Percentiles rank a stretch among this genome's conserved stretches.
These are phyloP conservation scores for Lingula anatina DNA, from an alignment of 2,888 invertebrate genomes.

Conservation along the genomic window DNA sequence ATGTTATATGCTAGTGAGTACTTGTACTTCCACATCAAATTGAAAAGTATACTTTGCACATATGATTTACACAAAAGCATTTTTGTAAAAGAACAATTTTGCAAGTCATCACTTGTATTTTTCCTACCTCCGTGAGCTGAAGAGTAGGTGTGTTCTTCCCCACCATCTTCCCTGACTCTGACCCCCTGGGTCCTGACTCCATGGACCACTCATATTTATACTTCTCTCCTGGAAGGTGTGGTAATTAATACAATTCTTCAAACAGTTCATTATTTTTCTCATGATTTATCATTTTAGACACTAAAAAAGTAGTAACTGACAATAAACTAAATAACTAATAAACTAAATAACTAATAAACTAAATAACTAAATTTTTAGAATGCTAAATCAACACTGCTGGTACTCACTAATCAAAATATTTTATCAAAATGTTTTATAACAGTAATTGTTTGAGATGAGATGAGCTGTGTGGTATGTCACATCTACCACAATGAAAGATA, in stretches of 20 bases:
- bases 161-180: conserved; percentile 68
- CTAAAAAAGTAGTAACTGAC: neutral
- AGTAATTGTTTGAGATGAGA: too few species aligned
- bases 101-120: conserved; percentile 36
- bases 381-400: neutral
- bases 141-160: conserved; percentile 78
- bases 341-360: neutral
- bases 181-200: conserved; percentile 73
- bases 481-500: too few species aligned
- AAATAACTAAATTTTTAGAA: neutral
- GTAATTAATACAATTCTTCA: neutral
- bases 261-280: neutral
- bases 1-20: conserved; percentile 1
- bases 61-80: neutral
- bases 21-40: too few species aligned
- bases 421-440: too few species aligned
- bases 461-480: too few species aligned
- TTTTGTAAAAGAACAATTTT: conserved; percentile 1
- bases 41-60: too few species aligned
- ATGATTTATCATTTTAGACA: neutral
- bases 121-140: conserved; percentile 76
- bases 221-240: conserved; percentile 51
- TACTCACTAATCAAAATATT: too few species aligned
- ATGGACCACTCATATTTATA: conserved; percentile 88
- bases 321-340: neutral